phyloP scores from a whole-genome alignment of 2,797 vertebrate genomes.

The Gadopsis bispinosus region DNA sequence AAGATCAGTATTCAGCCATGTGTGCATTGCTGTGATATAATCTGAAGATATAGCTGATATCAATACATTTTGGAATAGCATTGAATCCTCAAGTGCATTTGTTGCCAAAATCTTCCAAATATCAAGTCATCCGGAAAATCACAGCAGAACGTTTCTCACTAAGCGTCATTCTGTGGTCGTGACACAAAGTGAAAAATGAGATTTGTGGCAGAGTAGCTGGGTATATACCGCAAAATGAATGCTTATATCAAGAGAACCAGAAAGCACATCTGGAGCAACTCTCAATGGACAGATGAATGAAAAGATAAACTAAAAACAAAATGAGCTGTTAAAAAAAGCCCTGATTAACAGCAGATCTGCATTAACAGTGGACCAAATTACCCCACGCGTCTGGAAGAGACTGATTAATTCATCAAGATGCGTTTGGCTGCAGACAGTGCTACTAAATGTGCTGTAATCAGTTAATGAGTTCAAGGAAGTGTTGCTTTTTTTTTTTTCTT shows the following conservation, averaged over 20 bases:
- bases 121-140: not conserved
- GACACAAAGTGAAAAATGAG: not conserved
- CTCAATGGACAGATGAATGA: slow-evolving; percentile 37
- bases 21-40: not conserved
- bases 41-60: not conserved
- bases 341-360: slow-evolving; percentile 39
- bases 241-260: not conserved
- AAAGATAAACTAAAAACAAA: slow-evolving; percentile 32
- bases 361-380: slow-evolving; percentile 52
- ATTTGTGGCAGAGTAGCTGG: not conserved
- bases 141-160: not conserved
- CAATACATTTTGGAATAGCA: not conserved
- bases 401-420: slow-evolving; percentile 65
- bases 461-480: slow-evolving; percentile 24
- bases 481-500: slow-evolving; percentile 19
- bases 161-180: not conserved
- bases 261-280: slow-evolving; percentile 19
- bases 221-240: not conserved
- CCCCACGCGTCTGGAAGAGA: slow-evolving; percentile 31
- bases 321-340: slow-evolving; percentile 10
- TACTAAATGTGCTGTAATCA: slow-evolving; percentile 53
- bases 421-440: slow-evolving; percentile 41
- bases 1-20: not conserved
- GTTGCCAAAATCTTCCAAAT: not conserved
- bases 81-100: not conserved